Evolutionary conservation across 2,113 vertebrate genomes (phyloP).

Genomic region (Triplophysa dalaica): DNA sequence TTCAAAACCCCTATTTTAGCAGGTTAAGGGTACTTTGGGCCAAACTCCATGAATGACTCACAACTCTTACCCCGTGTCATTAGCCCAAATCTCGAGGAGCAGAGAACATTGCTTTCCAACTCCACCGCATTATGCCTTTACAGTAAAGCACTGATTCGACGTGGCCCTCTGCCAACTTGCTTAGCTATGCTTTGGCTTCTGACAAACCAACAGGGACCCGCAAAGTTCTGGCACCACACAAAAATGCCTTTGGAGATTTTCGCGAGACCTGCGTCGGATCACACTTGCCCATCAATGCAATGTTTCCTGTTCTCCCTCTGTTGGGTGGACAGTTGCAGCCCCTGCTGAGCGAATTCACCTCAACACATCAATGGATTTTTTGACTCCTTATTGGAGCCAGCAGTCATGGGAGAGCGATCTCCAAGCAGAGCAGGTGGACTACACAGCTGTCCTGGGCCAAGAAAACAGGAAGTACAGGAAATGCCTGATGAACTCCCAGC

Average conservation of each 20-base stretch:
- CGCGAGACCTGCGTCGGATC: neutral
- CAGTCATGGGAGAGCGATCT: conserved; percentile 16
- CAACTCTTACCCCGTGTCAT: neutral
- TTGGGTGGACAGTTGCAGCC: conserved; percentile 3
- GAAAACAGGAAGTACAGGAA: conserved; percentile 49
- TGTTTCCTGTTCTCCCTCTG: neutral
- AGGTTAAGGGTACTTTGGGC: neutral
- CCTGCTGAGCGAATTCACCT: conserved; percentile 45
- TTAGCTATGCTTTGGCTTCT: conserved; percentile 3
- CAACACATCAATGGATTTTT: conserved; percentile 15
- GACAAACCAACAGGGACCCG: conserved; percentile 3
- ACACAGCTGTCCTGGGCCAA: conserved; percentile 25
- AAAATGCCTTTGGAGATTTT: neutral
- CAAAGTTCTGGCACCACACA: neutral
- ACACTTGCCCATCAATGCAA: neutral
- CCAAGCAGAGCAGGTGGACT: conserved; percentile 45
- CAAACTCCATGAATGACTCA: conserved; percentile 14
- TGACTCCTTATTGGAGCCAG: conserved; percentile 44
- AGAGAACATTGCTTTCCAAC: conserved; percentile 15
- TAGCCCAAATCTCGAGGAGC: neutral
- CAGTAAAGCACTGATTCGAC: neutral
- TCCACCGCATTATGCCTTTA: neutral
- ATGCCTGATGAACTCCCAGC: conserved; percentile 47
- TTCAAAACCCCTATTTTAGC: neutral
- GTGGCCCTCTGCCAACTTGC: neutral